Evolutionary conservation across 2,113 vertebrate genomes (phyloP), one percentile per base, ranked within the genome.

Genomic region (Platichthys flesus): DNA sequence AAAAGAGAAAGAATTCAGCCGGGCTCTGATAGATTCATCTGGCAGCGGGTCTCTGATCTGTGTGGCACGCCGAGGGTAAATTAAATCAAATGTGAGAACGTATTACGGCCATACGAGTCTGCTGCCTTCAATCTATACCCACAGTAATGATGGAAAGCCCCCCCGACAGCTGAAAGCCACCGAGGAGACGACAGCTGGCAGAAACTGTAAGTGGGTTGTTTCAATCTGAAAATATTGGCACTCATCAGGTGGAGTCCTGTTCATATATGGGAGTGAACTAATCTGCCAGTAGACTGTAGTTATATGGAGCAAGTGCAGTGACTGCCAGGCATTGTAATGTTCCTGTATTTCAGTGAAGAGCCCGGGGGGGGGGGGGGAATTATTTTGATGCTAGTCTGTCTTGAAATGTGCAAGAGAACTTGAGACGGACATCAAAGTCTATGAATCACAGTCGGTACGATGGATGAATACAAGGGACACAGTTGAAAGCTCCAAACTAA

Each of bases 21-120:
- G 64, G 40, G 59, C 76, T 86, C 76, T 88, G 85, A 92, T 92
- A 85, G 89, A 93, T 92, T 92, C 76, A 89, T 89, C 91, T 90
- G 92, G 82, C 66, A 78, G 49, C 6, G 58, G 67, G 76, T 87
- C 74, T 82, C 68, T 73, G 71, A 85, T 83, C 67, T 69, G 76
- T 12, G 52, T 66, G 0, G 74, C 72, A 67, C 70, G 73, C 76
- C 76, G 86, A 66, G 91, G 76, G 88, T 89, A 91, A 92, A 93
- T 93, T 76, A 91, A 93, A 92, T 90, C 89, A 89, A 88, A 77
- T 83, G 86, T 78, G 67, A 74, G 81, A 85, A 88, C 66, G 61
- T 77, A 83, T 82, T 75, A 87, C 58, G 66, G 86, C 71, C 72
- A 72, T 86, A 80, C 80, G 89, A 82, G 86, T 67, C 75, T 87